Base-by-base conservation (phyloP, 2,797 vertebrate species). In the Sebastes reedi region DNA sequence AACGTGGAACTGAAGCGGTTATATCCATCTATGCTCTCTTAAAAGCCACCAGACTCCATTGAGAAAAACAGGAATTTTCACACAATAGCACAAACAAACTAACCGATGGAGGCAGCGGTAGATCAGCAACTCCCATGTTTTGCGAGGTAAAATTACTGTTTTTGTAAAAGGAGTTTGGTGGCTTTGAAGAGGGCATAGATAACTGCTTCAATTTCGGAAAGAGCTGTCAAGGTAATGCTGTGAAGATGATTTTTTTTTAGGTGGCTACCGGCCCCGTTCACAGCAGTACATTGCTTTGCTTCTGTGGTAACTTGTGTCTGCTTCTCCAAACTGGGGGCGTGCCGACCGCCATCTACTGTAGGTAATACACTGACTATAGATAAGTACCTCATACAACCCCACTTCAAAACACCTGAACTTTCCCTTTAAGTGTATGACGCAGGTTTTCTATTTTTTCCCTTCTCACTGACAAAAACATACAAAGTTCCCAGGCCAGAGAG, bases 401-500 rank as follows among this genome's bases (percentile, higher is more conserved):
- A 66, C 62, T 25, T 65, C 12, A 27, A 66, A 46, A 20, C 25
- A 25, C 8, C 22, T 8, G 16, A 42, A 42, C 34, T 9, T 0
- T 18, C 24, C 36, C 24, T 46, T 46, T 29, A 46, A 76, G 34
- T 25, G 55, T 50, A n/a, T 74, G 67, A 68, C 1, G 6, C 22
- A 81, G 20, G 39, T 59, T 59, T 32, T 29, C 12, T 16, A 3
- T n/a, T 54, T 46, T 52, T 20, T 25, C 16, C 16, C 24, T 30
- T 64, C 14, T 64, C 67, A 61, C 27, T 27, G 67, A 79, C 75
- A 69, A 9, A 74, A 30, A 20, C 32, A 72, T 22, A 46, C 42
- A 39, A 39, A 3, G 60, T 62, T 81, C 11, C 22, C 61, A 30
- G n/a, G 29, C 72, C 30, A 72, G 27, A 66, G 46, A 62, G 32